Evolutionary conservation across 2,888 invertebrate genomes (phyloP).

Genomic region (Agriopis marginaria): DNA sequence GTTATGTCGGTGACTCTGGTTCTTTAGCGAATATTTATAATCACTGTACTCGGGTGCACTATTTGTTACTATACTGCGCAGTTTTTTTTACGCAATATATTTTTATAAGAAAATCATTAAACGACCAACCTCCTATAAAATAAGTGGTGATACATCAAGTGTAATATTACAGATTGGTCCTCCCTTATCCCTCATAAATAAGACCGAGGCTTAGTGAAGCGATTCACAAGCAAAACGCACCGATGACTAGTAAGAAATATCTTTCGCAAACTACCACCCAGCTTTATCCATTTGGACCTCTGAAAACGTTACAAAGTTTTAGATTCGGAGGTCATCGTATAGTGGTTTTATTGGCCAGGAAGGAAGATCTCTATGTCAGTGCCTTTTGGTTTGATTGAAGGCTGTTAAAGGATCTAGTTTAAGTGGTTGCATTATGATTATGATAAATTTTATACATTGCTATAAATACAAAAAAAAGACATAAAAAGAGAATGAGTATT

Average conservation of each 20-base stretch:
- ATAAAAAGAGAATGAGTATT: background rate
- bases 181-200: slow-evolving; percentile 66
- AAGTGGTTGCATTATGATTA: slow-evolving; percentile 49
- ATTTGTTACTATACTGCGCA: background rate
- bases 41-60: no score
- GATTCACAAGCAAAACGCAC: slow-evolving; percentile 70
- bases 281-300: slow-evolving; percentile 37
- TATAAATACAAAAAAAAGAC: background rate
- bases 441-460: slow-evolving; percentile 40
- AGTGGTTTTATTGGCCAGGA: slow-evolving; percentile 57
- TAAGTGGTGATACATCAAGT: slow-evolving; percentile 28
- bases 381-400: slow-evolving; percentile 35
- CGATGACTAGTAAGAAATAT: slow-evolving; percentile 78
- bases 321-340: slow-evolving; percentile 47
- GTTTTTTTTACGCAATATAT: background rate
- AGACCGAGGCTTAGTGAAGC: slow-evolving; percentile 69
- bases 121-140: slow-evolving; percentile 17
- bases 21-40: no score
- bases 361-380: slow-evolving; percentile 45
- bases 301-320: slow-evolving; percentile 37
- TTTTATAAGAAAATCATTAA: slow-evolving; percentile 1
- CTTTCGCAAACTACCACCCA: slow-evolving; percentile 50
- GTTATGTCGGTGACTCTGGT: no score
- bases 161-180: slow-evolving; percentile 36
- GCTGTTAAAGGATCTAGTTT: slow-evolving; percentile 46